A percentile compares a stretch with the other conserved stretches of the same genome.
These are phyloP conservation scores for Linurgus olivaceus DNA, from an alignment of 2,797 vertebrate species.

Conservation along the genomic window DNA sequence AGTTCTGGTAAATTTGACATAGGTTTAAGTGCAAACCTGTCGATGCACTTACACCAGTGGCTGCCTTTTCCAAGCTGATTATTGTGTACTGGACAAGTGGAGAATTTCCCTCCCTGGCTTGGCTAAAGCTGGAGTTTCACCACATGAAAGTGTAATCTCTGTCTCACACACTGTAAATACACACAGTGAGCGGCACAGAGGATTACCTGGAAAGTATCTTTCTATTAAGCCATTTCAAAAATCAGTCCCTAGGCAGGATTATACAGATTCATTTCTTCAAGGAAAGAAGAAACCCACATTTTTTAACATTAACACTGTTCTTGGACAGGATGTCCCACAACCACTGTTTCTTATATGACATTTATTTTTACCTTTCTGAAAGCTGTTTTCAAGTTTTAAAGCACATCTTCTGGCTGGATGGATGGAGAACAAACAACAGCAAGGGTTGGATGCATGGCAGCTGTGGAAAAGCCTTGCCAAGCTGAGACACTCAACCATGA, in stretches of 20 bases:
- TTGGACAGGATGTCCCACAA: neutral
- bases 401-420: neutral
- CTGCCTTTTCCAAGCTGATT: neutral
- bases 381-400: neutral
- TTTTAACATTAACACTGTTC: neutral
- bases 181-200: neutral
- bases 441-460: neutral
- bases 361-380: neutral
- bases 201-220: neutral
- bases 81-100: neutral
- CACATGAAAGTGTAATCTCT: neutral
- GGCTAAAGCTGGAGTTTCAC: neutral
- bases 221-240: neutral
- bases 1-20: neutral
- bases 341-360: neutral
- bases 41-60: neutral
- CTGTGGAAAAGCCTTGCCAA: neutral
- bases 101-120: neutral
- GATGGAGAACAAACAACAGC: neutral
- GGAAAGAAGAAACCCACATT: neutral
- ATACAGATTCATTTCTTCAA: neutral
- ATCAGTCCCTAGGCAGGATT: neutral
- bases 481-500: neutral
- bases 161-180: neutral
- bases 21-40: neutral